Base-by-base conservation (phyloP, 2,797 vertebrate species). In the Gambelia wislizenii region DNA sequence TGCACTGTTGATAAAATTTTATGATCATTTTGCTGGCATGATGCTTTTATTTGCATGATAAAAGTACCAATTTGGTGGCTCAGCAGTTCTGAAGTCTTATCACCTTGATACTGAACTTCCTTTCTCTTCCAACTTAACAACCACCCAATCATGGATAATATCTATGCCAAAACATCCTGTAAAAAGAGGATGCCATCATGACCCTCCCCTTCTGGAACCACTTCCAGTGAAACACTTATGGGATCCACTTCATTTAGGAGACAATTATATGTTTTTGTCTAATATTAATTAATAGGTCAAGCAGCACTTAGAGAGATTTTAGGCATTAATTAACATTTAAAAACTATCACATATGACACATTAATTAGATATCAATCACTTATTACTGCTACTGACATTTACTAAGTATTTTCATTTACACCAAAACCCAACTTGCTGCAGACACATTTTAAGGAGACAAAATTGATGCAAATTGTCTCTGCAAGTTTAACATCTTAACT, bases 301-400 rank as follows among this genome's bases (percentile, higher is more conserved):
- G 95, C 92, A 95, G 93, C 93, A 95, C 96, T 95, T 95, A 93
- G 90, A 94, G 93, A 93, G 88, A 94, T 93, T 95, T 95, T 94
- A 95, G 94, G 95, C 95, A 95, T 96, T 96, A 96, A 95, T 96
- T 96, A 96, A 96, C 96, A 96, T 96, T 96, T 96, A 22, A 94
- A 94, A 95, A 94, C 91, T 90, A 94, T 95, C 92, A 94, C 93
- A 95, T 94, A 96, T 93, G 93, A 95, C 92, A 95, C 93, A 92
- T 91, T 95, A 96, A 96, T 96, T 95, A 95, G 94, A 95, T 96
- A 96, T 96, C 96, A 95, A 95, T 96, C 94, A 94, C 94, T 95
- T 96, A 95, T 93, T 95, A 93, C 91, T 89, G 89, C 84, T 90
- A 94, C 94, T 96, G 95, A 96, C 96, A 96, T 96, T 96, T 96